Evolutionary conservation across 2,113 vertebrate genomes (phyloP).

Genomic region (Saguinus midas): DNA sequence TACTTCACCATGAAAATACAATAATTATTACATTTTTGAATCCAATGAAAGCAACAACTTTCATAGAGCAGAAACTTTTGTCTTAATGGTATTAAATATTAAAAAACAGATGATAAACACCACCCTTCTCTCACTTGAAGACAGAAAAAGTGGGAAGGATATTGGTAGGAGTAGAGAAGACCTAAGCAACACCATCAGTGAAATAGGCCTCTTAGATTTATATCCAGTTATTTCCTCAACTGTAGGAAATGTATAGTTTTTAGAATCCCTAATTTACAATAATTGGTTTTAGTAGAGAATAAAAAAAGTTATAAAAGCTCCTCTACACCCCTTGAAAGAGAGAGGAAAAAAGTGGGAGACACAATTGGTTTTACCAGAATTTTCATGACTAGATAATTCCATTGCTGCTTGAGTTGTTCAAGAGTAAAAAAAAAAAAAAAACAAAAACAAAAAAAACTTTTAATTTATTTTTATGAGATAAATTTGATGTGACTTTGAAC

Average conservation of each 20-base stretch:
- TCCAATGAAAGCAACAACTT: neutral
- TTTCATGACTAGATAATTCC: neutral
- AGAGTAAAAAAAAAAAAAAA: neutral
- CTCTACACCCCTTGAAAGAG: neutral
- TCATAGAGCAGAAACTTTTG: neutral
- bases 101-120: neutral
- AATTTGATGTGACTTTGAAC: neutral
- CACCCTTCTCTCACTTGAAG: neutral
- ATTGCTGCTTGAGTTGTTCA: neutral
- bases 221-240: neutral
- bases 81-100: neutral
- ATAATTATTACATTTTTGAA: neutral
- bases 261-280: neutral
- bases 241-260: neutral
- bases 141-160: neutral
- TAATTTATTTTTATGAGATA: neutral
- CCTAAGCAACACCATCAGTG: neutral
- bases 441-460: neutral
- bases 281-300: neutral
- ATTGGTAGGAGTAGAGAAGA: neutral
- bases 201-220: neutral
- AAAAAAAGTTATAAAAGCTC: neutral
- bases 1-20: neutral
- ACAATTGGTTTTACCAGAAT: neutral
- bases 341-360: neutral